Conservation (phyloP, 2,888 invertebrate species). For the Pheosia gnoma region DNA sequence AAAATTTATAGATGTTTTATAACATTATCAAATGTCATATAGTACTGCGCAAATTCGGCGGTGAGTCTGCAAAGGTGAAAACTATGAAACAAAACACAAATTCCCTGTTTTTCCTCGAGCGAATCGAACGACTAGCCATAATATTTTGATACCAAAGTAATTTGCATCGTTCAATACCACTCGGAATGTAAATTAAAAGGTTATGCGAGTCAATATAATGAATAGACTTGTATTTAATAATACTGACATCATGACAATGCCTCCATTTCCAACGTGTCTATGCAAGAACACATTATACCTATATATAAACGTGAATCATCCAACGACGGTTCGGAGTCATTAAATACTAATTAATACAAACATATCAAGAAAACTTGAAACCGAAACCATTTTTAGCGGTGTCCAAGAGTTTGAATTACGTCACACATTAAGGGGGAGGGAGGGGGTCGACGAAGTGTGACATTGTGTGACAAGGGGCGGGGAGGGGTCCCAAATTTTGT, state of each 20-base stretch:
- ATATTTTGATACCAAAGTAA: constrained; percentile 7
- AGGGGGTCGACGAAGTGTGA: too few relatives aligned
- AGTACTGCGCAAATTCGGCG: too few relatives aligned
- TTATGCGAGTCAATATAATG: constrained; percentile 29
- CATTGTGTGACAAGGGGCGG: too few relatives aligned
- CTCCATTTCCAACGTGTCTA: constrained; percentile 14
- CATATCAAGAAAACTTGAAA: constrained; percentile 23
- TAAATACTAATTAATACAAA: constrained; percentile 35
- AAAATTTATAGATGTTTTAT: too few relatives aligned
- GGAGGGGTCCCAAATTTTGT: too few relatives aligned
- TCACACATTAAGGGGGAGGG: too few relatives aligned
- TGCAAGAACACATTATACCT: constrained; percentile 15
- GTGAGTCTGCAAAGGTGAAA: too few relatives aligned
- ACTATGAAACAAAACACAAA: background rate
- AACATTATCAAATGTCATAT: too few relatives aligned
- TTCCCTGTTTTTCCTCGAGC: background rate
- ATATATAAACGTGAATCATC: constrained; percentile 38
- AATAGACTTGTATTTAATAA: constrained; percentile 29
- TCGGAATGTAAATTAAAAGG: constrained; percentile 21
- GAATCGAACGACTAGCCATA: background rate
- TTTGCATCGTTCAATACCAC: constrained; percentile 16
- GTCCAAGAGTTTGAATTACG: constrained; percentile 23
- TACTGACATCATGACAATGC: constrained; percentile 35
- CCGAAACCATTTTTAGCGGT: constrained; percentile 15
- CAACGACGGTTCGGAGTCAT: constrained; percentile 26